A percentile compares a stretch with the other conserved stretches of the same genome.
Evolutionary conservation across 2,888 invertebrate genomes (phyloP).

Genomic region (Nebria salina): DNA sequence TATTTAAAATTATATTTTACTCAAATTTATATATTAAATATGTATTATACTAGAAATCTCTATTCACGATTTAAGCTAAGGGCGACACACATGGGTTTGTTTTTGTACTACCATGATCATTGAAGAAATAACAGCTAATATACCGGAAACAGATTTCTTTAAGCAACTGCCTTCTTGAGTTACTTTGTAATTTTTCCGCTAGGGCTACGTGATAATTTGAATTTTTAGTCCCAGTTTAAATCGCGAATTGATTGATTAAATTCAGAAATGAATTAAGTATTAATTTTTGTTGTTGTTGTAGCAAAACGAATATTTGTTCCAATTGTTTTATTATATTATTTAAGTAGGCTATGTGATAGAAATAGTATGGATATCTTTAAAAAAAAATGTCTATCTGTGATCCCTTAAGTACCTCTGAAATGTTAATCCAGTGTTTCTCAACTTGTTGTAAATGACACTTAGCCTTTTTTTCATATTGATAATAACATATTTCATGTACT

Average conservation of each 20-base stretch:
- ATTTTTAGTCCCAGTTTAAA: too few species aligned
- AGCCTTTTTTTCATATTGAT: background rate
- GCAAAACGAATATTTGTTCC: background rate
- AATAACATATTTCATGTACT: background rate
- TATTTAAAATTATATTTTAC: too few species aligned
- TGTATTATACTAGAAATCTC: too few species aligned
- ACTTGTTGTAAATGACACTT: background rate
- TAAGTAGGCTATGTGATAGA: slow-evolving; percentile 1
- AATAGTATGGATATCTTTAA: background rate
- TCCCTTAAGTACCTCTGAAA: slow-evolving; percentile 14
- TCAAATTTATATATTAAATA: too few species aligned
- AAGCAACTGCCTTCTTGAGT: too few species aligned
- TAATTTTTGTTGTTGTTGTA: background rate
- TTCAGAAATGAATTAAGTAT: background rate
- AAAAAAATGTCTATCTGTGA: slow-evolving; percentile 11
- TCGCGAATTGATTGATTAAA: background rate
- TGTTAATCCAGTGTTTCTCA: slow-evolving; percentile 1
- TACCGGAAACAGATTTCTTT: too few species aligned
- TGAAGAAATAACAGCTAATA: too few species aligned
- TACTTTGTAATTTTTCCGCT: too few species aligned
- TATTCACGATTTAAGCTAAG: too few species aligned
- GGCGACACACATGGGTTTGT: too few species aligned
- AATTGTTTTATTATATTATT: background rate
- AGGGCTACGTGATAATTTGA: too few species aligned
- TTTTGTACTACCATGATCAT: too few species aligned